Evolutionary conservation across 2,797 vertebrate species (phyloP).

Genomic region (Heterohyrax brucei): DNA sequence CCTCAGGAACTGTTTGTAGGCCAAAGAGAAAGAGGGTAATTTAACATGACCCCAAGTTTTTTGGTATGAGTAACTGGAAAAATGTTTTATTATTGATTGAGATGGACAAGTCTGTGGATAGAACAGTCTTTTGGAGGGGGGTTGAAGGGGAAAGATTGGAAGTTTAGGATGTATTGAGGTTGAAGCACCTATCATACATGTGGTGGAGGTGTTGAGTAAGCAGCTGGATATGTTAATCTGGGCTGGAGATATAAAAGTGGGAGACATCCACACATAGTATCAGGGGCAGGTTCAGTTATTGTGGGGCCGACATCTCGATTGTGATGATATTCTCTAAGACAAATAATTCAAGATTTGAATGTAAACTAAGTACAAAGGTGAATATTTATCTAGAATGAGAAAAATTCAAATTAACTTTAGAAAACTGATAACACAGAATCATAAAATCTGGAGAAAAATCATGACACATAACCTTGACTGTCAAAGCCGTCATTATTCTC

Average conservation of each 20-base stretch:
- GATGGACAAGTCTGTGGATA: background rate
- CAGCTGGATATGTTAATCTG: background rate
- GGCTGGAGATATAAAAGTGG: background rate
- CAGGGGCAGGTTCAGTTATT: background rate
- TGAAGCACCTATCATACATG: background rate
- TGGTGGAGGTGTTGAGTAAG: background rate
- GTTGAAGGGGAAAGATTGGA: background rate
- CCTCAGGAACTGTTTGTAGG: background rate
- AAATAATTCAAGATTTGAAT: conserved; percentile 28
- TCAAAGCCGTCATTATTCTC: too few relatives aligned
- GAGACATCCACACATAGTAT: background rate
- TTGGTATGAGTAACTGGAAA: background rate
- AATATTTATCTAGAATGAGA: background rate
- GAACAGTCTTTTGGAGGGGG: background rate
- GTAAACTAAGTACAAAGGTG: background rate
- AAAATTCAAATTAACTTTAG: conserved; percentile 11
- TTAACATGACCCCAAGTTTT: background rate
- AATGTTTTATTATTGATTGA: background rate
- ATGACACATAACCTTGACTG: background rate
- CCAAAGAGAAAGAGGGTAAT: conserved; percentile 8
- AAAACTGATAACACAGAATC: background rate
- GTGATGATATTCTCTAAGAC: background rate
- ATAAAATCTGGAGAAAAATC: conserved; percentile 10
- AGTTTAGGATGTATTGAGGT: background rate
- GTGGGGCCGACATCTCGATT: background rate